Evolutionary conservation across 2,797 vertebrate species (phyloP).

Genomic region (Uromys caudimaculatus): DNA sequence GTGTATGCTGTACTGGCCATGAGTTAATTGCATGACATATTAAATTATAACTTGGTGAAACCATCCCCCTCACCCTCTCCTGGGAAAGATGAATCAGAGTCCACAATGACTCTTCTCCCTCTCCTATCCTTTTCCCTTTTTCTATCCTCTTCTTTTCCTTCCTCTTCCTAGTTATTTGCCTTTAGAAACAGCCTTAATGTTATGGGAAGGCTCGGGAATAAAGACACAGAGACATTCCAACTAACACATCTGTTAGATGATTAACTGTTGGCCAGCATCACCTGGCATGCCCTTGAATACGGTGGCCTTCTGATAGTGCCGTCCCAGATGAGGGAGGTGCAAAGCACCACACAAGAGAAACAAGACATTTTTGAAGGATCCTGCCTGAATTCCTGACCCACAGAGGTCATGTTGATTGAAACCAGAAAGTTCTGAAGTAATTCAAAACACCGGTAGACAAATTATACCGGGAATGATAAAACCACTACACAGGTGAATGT

Average conservation of each 20-base stretch:
- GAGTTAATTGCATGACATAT: background rate
- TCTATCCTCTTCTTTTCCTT: background rate
- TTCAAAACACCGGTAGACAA: background rate
- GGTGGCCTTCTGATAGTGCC: background rate
- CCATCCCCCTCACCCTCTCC: too few species aligned
- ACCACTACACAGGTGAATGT: background rate
- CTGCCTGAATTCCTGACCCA: background rate
- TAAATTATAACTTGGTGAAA: background rate
- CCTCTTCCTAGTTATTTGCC: background rate
- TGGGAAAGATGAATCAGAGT: background rate
- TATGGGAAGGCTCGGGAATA: background rate
- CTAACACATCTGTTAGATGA: background rate
- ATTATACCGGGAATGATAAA: conserved; percentile 6
- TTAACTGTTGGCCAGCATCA: background rate
- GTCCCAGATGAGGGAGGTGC: background rate
- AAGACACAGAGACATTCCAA: background rate
- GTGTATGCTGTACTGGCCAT: background rate
- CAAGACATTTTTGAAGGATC: background rate
- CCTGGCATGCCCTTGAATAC: background rate
- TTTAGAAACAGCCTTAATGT: background rate
- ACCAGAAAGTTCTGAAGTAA: background rate
- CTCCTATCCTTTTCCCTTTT: background rate
- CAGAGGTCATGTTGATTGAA: conserved; percentile 16
- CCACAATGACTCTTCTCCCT: background rate
- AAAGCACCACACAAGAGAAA: background rate